Evolutionary conservation across 2,888 invertebrate genomes (phyloP).

Genomic region (Pyrrhia umbra): DNA sequence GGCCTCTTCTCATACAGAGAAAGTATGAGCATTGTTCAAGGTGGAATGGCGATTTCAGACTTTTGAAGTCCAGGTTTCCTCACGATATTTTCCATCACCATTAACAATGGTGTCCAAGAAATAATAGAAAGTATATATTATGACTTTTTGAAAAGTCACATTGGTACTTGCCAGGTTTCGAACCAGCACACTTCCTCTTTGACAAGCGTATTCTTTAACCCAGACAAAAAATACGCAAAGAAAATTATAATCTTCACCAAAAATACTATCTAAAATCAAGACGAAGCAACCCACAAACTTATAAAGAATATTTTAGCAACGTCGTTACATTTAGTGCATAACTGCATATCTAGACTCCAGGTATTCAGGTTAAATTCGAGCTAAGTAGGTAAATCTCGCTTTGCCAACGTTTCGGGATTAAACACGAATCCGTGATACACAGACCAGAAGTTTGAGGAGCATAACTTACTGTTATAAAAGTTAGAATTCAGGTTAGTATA

Average conservation of each 20-base stretch:
- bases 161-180: no score
- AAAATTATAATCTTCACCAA: not conserved
- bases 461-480: not conserved
- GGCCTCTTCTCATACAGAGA: no score
- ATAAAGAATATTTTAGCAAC: slow-evolving; percentile 17
- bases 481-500: not conserved
- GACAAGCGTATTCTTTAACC: not conserved
- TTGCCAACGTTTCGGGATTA: slow-evolving; percentile 55
- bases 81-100: no score
- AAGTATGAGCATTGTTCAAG: no score
- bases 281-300: slow-evolving; percentile 5
- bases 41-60: no score
- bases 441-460: not conserved
- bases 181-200: no score
- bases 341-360: slow-evolving; percentile 34
- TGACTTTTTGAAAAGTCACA: no score
- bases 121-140: no score
- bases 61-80: no score
- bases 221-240: no score
- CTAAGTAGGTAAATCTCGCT: slow-evolving; percentile 65
- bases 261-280: not conserved
- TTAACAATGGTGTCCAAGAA: no score
- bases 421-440: slow-evolving; percentile 26
- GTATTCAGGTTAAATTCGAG: slow-evolving; percentile 44
- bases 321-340: slow-evolving; percentile 36